Base-by-base conservation (phyloP, 2,797 vertebrate species). In the Eremophila alpestris region DNA sequence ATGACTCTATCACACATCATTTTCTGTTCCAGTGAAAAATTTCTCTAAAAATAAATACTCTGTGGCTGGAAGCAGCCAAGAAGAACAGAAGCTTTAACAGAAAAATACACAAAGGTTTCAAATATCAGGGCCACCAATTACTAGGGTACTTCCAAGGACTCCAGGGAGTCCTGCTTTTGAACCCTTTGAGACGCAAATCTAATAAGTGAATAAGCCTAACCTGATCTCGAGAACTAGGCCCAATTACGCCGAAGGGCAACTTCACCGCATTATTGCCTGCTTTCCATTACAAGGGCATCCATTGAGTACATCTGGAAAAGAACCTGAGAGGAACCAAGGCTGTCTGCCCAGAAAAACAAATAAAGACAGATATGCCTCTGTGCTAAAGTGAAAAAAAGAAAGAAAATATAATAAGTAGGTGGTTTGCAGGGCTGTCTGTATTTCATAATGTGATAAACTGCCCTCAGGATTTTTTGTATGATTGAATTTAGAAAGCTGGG, bases 371-470 rank as follows among this genome's bases (percentile, higher is more conserved):
- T 98, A 97, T 93, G 97, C 97, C 97, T 97, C 96, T 96, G 84
- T 89, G 96, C 95, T 97, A 89, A 97, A 96, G 95, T 75, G 91
- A 93, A 90, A 96, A 89, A 87, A 89, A 97, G 91, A 97, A 98
- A 97, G 97, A 97, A 98, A 98, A 98, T 98, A 98, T 95, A 98
- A 97, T 98, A 98, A 98, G 98, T 97, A 98, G 97, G 97, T 98
- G 97, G 97, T 98, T 98, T 98, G 96, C 96, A 97, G 95, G 97
- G 96, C 97, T 98, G 97, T 97, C 97, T 98, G 97, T 98, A 98
- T 97, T 97, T 98, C 96, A 96, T 98, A 98, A 98, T 97, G 98
- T 97, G 97, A 98, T 98, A 98, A 98, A 98, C 97, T 97, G 96
- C 97, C 98, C 97, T 97, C 95, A 97, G 97, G 97, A 98, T 97